Evolutionary conservation across 2,888 invertebrate species (phyloP).

Genomic region (Lasioglossum calceatum): DNA sequence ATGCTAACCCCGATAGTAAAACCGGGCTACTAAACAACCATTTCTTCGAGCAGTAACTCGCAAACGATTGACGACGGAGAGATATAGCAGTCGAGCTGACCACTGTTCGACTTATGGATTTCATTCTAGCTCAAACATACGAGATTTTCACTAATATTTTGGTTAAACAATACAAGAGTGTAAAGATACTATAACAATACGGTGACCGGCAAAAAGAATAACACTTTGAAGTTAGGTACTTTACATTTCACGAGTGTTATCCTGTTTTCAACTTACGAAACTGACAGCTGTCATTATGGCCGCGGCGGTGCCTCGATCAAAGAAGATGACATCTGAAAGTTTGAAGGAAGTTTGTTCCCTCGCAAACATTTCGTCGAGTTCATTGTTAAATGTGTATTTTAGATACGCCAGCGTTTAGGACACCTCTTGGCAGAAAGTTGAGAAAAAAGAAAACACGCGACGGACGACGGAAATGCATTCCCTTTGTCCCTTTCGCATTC

Average conservation of each 20-base stretch:
- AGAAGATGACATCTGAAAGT: slow-evolving; percentile 20
- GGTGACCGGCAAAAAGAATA: too few relatives aligned
- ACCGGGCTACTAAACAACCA: background rate
- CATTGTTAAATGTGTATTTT: slow-evolving; percentile 45
- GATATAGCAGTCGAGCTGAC: background rate
- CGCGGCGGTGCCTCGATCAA: background rate
- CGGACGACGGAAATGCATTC: slow-evolving; percentile 49
- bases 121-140: background rate
- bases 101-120: background rate
- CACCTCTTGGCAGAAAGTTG: slow-evolving; percentile 26
- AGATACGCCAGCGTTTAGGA: slow-evolving; percentile 43
- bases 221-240: too few relatives aligned
- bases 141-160: too few relatives aligned
- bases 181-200: too few relatives aligned
- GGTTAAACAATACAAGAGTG: too few relatives aligned
- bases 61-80: background rate
- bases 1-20: slow-evolving; percentile 24
- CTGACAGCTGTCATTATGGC: slow-evolving; percentile 9
- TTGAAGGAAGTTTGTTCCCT: slow-evolving; percentile 22
- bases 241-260: too few relatives aligned
- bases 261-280: background rate
- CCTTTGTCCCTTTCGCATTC: slow-evolving; percentile 61
- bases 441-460: slow-evolving; percentile 25
- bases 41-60: background rate
- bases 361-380: slow-evolving; percentile 29